Evolutionary conservation across 2,797 vertebrate genomes (phyloP), one percentile per base, ranked within the genome.

Genomic region (Oreortyx pictus): DNA sequence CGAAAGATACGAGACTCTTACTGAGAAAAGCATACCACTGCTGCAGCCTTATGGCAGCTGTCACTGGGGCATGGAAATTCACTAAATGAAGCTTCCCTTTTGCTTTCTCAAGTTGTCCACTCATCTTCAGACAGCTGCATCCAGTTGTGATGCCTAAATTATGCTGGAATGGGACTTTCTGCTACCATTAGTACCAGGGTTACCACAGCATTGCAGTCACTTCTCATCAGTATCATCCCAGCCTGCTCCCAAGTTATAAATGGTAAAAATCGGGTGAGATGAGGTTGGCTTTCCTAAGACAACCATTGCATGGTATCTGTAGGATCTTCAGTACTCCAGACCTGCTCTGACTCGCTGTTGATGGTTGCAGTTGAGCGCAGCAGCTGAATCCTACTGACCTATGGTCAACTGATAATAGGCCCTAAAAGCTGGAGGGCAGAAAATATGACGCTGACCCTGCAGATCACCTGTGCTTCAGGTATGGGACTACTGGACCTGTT

Each of bases 31-130:
- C 84, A 76, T 62, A 82, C 52, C 95, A 97, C 84, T 93, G 96
- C 92, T 90, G 83, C 54, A 95, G 92, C 82, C 95, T 91, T 68
- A 93, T 11, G 74, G 88, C 86, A 96, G 92, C 92, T 97, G 92
- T 92, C 95, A 94, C 24, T 6, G 43, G 84, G 82, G 82, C 92
- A 94, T 78, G 82, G 92, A 95, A 96, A 96, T 91, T 86, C 86
- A 82, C 44, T 91, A 83, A 54, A 57, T 8, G 67, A 95, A 84
- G 86, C 56, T 88, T 90, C 89, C 89, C 65, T 83, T 81, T 80
- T 67, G 22, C 71, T 76, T 64, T 46, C 20, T 71, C 64, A 5
- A 60, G 52, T 90, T 93, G 87, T 74, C 44, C 66, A 61, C 70
- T 67, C 84, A 77, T 90, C 91, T 89, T 95, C 75, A 78, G 90